A percentile compares a stretch with the other conserved stretches of the same genome.
phyloP scores from a whole-genome alignment of 2,797 vertebrate species.

The Pangasius djambal region DNA sequence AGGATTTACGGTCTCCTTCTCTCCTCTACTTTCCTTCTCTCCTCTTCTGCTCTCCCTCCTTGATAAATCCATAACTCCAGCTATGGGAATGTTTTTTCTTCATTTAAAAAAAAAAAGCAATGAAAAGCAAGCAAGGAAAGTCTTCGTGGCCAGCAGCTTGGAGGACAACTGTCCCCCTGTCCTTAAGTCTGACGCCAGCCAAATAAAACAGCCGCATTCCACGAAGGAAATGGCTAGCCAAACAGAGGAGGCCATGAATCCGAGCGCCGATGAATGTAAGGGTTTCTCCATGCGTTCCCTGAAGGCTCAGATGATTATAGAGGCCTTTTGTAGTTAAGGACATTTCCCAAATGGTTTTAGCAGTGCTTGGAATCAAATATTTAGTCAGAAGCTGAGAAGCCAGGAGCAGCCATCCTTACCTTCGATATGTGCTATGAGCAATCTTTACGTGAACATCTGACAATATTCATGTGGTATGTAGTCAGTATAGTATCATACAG shows the following conservation, averaged over 20 bases:
- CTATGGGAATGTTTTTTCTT: constrained; percentile 53
- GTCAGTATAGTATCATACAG: background rate
- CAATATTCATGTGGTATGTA: background rate
- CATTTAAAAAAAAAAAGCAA: constrained; percentile 60
- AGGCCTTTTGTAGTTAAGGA: constrained; percentile 83
- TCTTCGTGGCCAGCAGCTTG: constrained; percentile 73
- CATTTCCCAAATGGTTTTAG: constrained; percentile 80
- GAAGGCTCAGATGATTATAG: constrained; percentile 81
- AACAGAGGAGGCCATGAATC: constrained; percentile 88
- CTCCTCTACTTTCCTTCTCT: constrained; percentile 46
- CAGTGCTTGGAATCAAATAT: constrained; percentile 67
- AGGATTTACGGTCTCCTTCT: constrained; percentile 40
- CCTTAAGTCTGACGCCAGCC: constrained; percentile 74
- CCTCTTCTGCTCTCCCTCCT: constrained; percentile 51
- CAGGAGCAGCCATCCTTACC: constrained; percentile 27
- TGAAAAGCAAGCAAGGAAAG: constrained; percentile 87
- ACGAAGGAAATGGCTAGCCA: constrained; percentile 86
- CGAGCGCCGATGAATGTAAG: constrained; percentile 75
- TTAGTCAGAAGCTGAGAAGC: constrained; percentile 47
- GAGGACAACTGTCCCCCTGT: constrained; percentile 90
- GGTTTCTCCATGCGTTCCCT: constrained; percentile 81
- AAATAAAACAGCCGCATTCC: constrained; percentile 90
- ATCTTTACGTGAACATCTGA: background rate
- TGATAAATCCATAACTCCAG: constrained; percentile 62
- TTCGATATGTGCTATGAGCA: constrained; percentile 22